Evolutionary conservation across 2,888 invertebrate genomes (phyloP).

Genomic region (Andricus curvator): DNA sequence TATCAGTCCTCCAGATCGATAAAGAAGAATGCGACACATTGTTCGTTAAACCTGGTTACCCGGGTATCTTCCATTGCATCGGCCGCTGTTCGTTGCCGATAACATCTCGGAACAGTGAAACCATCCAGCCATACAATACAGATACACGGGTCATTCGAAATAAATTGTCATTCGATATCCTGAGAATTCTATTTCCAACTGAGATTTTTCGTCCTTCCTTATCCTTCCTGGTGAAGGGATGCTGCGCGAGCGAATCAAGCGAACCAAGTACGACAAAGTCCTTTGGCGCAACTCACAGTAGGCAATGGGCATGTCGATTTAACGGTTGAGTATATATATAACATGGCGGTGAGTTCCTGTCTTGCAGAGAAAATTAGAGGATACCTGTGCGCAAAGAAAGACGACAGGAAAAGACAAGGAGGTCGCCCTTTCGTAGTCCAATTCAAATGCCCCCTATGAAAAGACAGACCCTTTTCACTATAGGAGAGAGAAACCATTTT

Average conservation of each 20-base stretch:
- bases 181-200: conserved; percentile 75
- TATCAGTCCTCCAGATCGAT: conserved; percentile 71
- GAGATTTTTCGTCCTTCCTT: conserved; percentile 55
- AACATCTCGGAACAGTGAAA: conserved; percentile 65
- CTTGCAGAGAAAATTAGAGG: conserved; percentile 40
- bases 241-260: conserved; percentile 51
- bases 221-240: conserved; percentile 43
- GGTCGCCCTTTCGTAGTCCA: conserved; percentile 33
- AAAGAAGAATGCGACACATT: conserved; percentile 76
- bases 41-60: conserved; percentile 63
- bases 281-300: conserved; percentile 26
- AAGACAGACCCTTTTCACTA: conserved; percentile 36
- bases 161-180: conserved; percentile 77
- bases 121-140: conserved; percentile 55
- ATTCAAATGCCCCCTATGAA: conserved; percentile 33
- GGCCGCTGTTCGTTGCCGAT: conserved; percentile 63
- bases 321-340: conserved; percentile 24
- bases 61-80: conserved; percentile 65
- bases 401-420: conserved; percentile 41
- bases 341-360: conserved; percentile 36
- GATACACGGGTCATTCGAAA: conserved; percentile 62
- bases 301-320: conserved; percentile 34
- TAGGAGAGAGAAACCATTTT: conserved; percentile 14
- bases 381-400: conserved; percentile 36
- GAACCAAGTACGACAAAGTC: conserved; percentile 40